A percentile compares a stretch with the other conserved stretches of the same genome.
phyloP scores from a whole-genome alignment of 2,113 vertebrate species.

The Ameiurus melas region DNA sequence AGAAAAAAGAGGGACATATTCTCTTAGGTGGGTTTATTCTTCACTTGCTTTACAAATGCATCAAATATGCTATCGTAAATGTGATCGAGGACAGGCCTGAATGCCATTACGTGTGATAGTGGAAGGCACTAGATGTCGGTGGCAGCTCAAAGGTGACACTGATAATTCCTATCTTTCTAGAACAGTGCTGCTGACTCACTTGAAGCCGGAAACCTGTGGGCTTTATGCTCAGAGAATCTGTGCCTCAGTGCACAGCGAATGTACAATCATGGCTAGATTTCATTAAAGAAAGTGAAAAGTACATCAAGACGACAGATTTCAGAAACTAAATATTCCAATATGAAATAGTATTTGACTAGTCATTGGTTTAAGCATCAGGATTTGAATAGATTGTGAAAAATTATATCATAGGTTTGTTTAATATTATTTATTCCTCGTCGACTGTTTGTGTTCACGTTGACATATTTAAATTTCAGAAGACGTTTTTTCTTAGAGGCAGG shows the following conservation, averaged over 20 bases:
- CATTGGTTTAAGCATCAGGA: background rate
- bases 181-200: slow-evolving; percentile 61
- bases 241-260: background rate
- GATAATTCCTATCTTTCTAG: slow-evolving; percentile 76
- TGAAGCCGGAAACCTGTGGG: background rate
- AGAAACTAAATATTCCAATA: background rate
- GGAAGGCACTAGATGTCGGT: slow-evolving; percentile 73
- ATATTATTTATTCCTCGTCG: background rate
- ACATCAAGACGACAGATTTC: background rate
- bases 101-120: slow-evolving; percentile 81
- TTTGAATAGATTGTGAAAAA: background rate
- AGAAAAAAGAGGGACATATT: slow-evolving; percentile 72
- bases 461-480: background rate
- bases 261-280: background rate
- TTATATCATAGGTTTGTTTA: too few species aligned
- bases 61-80: slow-evolving; percentile 84
- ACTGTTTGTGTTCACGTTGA: background rate
- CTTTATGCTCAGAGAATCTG: background rate
- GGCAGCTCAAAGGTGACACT: slow-evolving; percentile 86
- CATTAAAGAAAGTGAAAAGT: background rate
- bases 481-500: background rate
- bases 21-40: slow-evolving; percentile 85
- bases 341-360: background rate
- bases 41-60: slow-evolving; percentile 86
- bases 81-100: slow-evolving; percentile 80